Conservation (phyloP, 2,113 vertebrate species). For the Peucedramus taeniatus region DNA sequence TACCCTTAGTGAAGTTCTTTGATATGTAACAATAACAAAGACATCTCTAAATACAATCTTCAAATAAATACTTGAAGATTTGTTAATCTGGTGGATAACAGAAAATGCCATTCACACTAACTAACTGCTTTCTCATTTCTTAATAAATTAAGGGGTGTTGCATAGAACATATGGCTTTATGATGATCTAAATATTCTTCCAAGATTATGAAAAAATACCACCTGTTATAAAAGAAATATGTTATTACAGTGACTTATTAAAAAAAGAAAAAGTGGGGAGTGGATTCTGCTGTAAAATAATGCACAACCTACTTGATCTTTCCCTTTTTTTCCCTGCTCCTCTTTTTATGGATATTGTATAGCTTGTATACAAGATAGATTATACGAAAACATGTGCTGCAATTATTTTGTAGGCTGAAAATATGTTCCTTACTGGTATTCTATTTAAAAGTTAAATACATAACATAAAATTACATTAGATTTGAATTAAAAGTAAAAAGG, state of each 20-base stretch:
- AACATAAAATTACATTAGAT: neutral
- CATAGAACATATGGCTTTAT: neutral
- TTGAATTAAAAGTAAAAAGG: neutral
- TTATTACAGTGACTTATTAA: neutral
- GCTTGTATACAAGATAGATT: neutral
- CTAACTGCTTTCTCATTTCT: neutral
- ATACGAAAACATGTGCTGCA: neutral
- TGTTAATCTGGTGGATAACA: neutral
- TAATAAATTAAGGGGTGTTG: conserved; percentile 3
- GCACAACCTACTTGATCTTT: neutral
- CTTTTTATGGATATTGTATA: neutral
- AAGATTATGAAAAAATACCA: neutral
- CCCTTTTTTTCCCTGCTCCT: neutral
- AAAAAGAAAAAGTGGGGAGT: neutral
- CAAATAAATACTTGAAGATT: neutral
- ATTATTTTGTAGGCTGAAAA: neutral
- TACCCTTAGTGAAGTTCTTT: neutral
- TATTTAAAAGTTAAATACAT: neutral
- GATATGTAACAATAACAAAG: neutral
- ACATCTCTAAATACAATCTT: neutral
- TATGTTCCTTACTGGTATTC: neutral
- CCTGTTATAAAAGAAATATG: neutral
- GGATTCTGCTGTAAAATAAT: neutral
- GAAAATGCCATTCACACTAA: neutral
- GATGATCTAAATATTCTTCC: neutral